Percentiles rank a stretch among this genome's conserved stretches.
Conservation (phyloP, 2,797 vertebrate species). For the Squalus acanthias region DNA sequence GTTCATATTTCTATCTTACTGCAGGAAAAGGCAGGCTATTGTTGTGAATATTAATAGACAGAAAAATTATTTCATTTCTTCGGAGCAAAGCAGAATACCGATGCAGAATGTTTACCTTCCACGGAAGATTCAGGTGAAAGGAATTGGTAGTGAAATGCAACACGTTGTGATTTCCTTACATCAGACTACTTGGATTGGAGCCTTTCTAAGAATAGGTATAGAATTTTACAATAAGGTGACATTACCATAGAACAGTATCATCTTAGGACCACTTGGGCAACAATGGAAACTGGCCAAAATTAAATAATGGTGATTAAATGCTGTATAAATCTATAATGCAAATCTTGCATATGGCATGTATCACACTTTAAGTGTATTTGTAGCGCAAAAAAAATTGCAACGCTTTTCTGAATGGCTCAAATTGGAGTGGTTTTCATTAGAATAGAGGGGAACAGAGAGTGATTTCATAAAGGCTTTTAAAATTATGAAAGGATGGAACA, state of each 20-base stretch:
- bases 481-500: background rate
- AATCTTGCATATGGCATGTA: background rate
- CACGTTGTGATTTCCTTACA: background rate
- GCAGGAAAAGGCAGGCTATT: background rate
- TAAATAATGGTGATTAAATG: background rate
- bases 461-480: background rate
- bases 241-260: background rate
- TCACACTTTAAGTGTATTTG: background rate
- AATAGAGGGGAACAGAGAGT: background rate
- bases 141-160: background rate
- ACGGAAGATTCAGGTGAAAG: background rate
- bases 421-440: too few relatives aligned
- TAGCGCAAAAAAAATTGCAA: background rate
- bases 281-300: background rate
- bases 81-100: background rate
- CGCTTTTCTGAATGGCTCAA: background rate
- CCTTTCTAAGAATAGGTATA: too few relatives aligned
- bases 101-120: background rate
- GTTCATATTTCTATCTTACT: background rate
- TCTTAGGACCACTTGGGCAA: background rate
- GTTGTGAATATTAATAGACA: background rate
- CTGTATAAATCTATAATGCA: background rate
- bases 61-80: background rate
- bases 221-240: too few relatives aligned
- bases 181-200: too few relatives aligned